Percentiles rank a stretch among this genome's conserved stretches.
Conservation (phyloP, 2,113 vertebrate species). For the Dendrocopos noguchii region DNA sequence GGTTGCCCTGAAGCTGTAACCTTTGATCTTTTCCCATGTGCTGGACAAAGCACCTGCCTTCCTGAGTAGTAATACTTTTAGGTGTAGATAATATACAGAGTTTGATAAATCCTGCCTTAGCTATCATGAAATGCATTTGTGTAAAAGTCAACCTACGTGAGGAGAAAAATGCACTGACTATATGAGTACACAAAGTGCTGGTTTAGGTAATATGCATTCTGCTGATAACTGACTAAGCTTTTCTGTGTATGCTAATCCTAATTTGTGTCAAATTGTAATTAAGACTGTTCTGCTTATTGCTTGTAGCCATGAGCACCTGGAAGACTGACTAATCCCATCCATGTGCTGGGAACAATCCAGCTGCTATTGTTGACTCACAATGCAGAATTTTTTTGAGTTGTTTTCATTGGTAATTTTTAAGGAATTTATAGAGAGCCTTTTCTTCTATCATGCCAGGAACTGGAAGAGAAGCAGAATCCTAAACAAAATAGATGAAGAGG, state of each 20-base stretch:
- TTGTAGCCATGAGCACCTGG: slow-evolving; percentile 14
- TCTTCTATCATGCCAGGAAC: fast-evolving
- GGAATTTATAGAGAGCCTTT: not conserved
- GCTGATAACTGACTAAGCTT: slow-evolving; percentile 34
- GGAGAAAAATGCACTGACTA: not conserved
- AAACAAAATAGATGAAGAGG: not conserved
- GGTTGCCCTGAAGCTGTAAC: not conserved
- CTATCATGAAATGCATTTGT: slow-evolving; percentile 1
- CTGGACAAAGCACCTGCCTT: not conserved
- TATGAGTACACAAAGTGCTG: not conserved
- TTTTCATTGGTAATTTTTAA: not conserved
- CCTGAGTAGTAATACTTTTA: not conserved
- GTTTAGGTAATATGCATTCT: not conserved
- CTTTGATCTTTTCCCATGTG: not conserved
- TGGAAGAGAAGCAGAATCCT: not conserved
- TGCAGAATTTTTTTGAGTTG: not conserved
- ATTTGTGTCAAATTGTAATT: slow-evolving; percentile 35
- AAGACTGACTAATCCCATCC: slow-evolving; percentile 36
- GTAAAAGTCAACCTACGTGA: not conserved
- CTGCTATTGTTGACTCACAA: not conserved
- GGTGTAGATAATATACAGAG: not conserved
- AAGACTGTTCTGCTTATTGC: slow-evolving; percentile 24
- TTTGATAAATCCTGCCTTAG: not conserved
- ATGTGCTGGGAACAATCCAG: slow-evolving; percentile 3
- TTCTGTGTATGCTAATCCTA: slow-evolving; percentile 15